Conservation (phyloP, 2,797 vertebrate species). For the Prionace glauca region DNA sequence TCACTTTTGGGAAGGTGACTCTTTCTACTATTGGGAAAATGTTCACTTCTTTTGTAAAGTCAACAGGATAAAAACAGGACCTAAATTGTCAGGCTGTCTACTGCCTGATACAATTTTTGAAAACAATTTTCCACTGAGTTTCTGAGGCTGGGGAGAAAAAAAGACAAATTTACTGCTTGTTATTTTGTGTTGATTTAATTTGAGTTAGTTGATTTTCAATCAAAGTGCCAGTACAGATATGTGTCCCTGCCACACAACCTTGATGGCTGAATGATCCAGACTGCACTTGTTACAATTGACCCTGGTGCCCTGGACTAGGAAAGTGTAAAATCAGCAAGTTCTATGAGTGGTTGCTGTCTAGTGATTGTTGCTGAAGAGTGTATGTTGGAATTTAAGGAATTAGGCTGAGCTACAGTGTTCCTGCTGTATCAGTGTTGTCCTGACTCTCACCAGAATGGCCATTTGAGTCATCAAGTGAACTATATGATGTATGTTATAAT, state of each 20-base stretch:
- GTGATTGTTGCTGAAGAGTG: background rate
- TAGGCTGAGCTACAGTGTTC: background rate
- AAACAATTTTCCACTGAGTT: background rate
- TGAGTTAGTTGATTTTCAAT: background rate
- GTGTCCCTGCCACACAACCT: background rate
- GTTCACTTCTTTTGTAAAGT: background rate
- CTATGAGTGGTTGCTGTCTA: background rate
- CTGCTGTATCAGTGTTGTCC: background rate
- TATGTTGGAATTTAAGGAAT: background rate
- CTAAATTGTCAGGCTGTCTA: background rate
- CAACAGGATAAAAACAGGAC: background rate
- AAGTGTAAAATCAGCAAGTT: background rate
- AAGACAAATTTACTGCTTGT: background rate
- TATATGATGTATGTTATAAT: background rate
- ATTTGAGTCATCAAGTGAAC: background rate
- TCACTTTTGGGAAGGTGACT: background rate
- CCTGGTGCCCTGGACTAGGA: background rate
- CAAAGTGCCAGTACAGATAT: background rate
- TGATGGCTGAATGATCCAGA: background rate
- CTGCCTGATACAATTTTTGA: too few relatives aligned
- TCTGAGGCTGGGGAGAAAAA: background rate
- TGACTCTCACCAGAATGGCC: background rate
- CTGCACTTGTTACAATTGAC: background rate
- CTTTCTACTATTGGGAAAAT: background rate
- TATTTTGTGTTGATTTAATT: background rate